Evolutionary conservation across 2,888 invertebrate species (phyloP).

Genomic region (Clunio marinus): DNA sequence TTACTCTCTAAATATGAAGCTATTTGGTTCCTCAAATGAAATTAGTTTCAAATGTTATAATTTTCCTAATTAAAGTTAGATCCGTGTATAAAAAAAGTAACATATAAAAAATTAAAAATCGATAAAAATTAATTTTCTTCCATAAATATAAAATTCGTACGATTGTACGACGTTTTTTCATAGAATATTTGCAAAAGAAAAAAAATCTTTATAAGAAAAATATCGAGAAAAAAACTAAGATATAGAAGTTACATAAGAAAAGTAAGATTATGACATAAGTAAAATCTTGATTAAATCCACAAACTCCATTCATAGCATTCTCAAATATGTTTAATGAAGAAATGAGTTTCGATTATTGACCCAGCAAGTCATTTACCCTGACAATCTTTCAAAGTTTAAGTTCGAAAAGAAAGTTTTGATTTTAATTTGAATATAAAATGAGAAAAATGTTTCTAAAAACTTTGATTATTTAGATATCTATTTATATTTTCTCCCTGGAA

Average conservation of each 20-base stretch:
- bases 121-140: slow-evolving; percentile 34
- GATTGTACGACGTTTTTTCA: slow-evolving; percentile 29
- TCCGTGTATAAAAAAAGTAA: slow-evolving; percentile 5
- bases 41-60: not conserved
- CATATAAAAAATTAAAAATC: slow-evolving; percentile 12
- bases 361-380: not conserved
- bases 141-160: slow-evolving; percentile 29
- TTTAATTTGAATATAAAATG: no score
- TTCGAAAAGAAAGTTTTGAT: no score
- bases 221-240: slow-evolving; percentile 23
- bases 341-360: no score
- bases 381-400: no score
- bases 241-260: slow-evolving; percentile 34
- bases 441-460: no score
- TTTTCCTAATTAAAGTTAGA: no score
- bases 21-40: not conserved
- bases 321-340: no score
- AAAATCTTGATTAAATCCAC: not conserved
- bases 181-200: slow-evolving; percentile 34
- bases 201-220: slow-evolving; percentile 33
- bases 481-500: no score
- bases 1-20: no score
- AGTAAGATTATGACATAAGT: not conserved
- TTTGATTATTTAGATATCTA: no score
- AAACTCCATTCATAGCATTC: no score